Evolutionary conservation across 2,113 vertebrate species (phyloP).

Genomic region (Penelope pileata): DNA sequence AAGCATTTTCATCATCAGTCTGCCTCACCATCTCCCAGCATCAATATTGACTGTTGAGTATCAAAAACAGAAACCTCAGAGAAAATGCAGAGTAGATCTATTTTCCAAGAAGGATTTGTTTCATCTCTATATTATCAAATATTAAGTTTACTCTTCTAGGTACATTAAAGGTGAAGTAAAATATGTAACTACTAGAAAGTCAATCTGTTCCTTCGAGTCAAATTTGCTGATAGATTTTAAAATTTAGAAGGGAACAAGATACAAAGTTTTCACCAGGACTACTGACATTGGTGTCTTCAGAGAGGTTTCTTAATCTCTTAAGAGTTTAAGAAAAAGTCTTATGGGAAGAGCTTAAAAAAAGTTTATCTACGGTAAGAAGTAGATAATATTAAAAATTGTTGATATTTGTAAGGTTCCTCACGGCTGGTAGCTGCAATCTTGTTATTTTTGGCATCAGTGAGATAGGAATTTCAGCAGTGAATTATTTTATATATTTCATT

Average conservation of each 20-base stretch:
- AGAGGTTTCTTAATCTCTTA: not conserved
- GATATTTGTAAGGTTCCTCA: not conserved
- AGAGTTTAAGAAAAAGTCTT: not conserved
- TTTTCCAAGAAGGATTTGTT: not conserved
- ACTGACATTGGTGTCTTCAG: not conserved
- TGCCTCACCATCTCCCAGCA: not conserved
- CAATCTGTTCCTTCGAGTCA: not conserved
- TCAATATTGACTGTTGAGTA: not conserved
- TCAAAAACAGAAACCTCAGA: not conserved
- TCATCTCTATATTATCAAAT: not conserved
- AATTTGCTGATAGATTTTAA: not conserved
- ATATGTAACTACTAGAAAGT: not conserved
- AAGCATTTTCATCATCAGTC: not conserved
- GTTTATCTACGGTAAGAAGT: not conserved
- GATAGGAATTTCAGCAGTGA: not conserved
- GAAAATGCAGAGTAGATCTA: not conserved
- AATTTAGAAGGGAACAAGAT: not conserved
- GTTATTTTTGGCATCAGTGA: not conserved
- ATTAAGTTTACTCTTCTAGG: not conserved
- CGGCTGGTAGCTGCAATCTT: not conserved
- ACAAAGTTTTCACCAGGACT: not conserved
- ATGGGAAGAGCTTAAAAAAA: not conserved
- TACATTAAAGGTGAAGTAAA: not conserved
- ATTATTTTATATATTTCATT: not conserved
- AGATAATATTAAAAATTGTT: not conserved